Conservation (phyloP, 2,797 vertebrate genomes). For the Mormyrus proboscirostris region DNA sequence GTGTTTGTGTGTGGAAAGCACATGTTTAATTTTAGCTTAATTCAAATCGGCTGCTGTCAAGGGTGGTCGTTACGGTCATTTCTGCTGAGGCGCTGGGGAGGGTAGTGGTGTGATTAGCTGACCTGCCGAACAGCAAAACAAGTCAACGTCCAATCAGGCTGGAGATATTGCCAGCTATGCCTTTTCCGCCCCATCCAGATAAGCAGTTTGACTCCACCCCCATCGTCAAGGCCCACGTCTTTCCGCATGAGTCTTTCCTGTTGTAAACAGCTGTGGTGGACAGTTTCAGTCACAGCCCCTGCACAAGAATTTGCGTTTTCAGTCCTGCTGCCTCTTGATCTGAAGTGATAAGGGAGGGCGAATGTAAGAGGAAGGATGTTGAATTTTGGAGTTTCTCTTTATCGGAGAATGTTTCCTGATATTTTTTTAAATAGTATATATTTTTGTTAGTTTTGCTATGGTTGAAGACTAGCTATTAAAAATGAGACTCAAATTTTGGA, state of each 20-base stretch:
- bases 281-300: neutral
- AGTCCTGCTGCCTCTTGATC: neutral
- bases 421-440: constrained; percentile 15
- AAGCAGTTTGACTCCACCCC: neutral
- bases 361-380: constrained; percentile 58
- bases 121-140: neutral
- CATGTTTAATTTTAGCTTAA: constrained; percentile 12
- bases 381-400: constrained; percentile 45
- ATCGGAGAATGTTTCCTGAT: constrained; percentile 52
- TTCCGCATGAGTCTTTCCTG: neutral
- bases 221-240: neutral
- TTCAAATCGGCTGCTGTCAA: neutral
- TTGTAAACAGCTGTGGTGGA: neutral
- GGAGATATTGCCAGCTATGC: neutral
- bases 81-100: neutral
- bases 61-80: constrained; percentile 3
- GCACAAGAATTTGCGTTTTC: neutral
- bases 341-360: constrained; percentile 31
- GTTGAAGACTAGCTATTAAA: constrained; percentile 20
- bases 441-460: constrained; percentile 43
- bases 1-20: neutral
- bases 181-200: neutral
- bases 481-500: neutral
- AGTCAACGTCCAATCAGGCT: neutral
- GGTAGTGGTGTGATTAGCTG: neutral